Percentiles rank a stretch among this genome's conserved stretches.
Evolutionary conservation across 1,140 invertebrate species (phyloP).

Genomic region (Drepana arcuata): DNA sequence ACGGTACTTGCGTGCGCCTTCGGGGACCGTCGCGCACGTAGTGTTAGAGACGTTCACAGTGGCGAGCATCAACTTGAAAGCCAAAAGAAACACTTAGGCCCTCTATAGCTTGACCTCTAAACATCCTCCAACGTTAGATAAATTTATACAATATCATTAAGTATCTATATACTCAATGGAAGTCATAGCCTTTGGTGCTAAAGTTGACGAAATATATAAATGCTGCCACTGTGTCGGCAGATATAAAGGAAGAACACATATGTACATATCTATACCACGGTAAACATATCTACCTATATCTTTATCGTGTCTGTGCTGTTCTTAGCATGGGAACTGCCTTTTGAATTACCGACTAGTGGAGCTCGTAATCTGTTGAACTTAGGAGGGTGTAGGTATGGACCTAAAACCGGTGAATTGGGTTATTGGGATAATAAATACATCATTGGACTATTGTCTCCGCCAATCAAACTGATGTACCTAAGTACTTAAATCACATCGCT

Average conservation of each 20-base stretch:
- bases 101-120: conserved; percentile 32
- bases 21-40: conserved; percentile 46
- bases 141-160: neutral
- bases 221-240: neutral
- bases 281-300: neutral
- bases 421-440: no score
- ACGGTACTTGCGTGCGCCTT: conserved; percentile 40
- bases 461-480: no score
- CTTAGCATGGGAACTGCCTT: no score
- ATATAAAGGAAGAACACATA: neutral
- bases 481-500: no score
- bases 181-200: neutral
- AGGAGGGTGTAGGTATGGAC: no score
- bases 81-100: conserved; percentile 12
- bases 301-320: neutral
- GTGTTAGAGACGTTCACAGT: conserved; percentile 27
- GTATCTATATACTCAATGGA: neutral
- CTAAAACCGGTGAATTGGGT: no score
- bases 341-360: no score
- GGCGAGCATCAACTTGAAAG: conserved; percentile 12
- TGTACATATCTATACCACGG: neutral
- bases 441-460: no score
- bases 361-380: no score
- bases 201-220: neutral
- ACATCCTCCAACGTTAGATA: conserved; percentile 10